These are phyloP conservation scores for Ornithoptera priamus DNA, from an alignment of 2,888 invertebrate species.

Conservation along the genomic window DNA sequence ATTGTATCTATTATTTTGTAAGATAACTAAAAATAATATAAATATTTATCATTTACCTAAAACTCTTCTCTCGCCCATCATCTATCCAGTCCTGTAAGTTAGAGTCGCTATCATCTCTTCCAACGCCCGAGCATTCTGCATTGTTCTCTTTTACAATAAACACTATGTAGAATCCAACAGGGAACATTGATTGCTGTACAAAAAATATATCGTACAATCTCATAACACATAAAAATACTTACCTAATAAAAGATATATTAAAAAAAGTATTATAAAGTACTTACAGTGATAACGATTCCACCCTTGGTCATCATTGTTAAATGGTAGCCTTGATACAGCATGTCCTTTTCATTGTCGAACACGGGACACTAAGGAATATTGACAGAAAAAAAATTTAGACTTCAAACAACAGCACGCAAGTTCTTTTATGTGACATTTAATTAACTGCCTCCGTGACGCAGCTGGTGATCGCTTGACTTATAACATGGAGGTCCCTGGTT, in stretches of 20 bases:
- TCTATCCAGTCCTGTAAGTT: conserved; percentile 34
- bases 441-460: too few species aligned
- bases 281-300: conserved; percentile 88
- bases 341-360: conserved; percentile 87
- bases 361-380: conserved; percentile 86
- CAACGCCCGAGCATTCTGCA: conserved; percentile 63
- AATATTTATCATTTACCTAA: conserved; percentile 34
- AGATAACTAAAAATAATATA: too few species aligned
- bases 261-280: conserved; percentile 38
- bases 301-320: conserved; percentile 88
- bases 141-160: conserved; percentile 84
- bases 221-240: background rate
- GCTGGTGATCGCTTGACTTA: too few species aligned
- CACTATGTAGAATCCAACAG: conserved; percentile 86
- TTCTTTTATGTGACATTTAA: too few species aligned
- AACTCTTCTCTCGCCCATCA: conserved; percentile 39
- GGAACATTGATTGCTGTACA: conserved; percentile 81
- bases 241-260: background rate
- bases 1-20: too few species aligned
- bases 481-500: too few species aligned
- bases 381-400: background rate
- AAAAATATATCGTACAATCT: background rate
- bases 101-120: conserved; percentile 24
- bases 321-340: conserved; percentile 85
- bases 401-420: too few species aligned